Evolutionary conservation across 2,113 vertebrate genomes (phyloP), one percentile per base, ranked within the genome.

Genomic region (Charadrius vociferus): DNA sequence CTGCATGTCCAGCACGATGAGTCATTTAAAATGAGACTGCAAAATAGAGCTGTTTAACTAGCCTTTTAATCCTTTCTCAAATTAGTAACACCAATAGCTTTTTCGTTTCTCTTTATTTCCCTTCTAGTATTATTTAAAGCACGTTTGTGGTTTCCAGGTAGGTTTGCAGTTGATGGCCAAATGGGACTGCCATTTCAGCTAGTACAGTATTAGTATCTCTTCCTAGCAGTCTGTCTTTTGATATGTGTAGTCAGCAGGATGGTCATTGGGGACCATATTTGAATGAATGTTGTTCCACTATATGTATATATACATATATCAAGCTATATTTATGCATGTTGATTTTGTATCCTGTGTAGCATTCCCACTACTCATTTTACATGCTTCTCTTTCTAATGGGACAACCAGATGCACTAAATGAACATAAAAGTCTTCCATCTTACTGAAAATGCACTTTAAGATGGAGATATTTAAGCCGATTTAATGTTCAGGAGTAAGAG

Each of bases 1-100:
- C 81, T 90, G 53, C 58, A 29, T 39, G 90, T 94, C 83, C 79
- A 94, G 70, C 30, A 61, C 53, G 72, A 87, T 67, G 36, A 93
- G 80, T 91, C 94, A 90, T 88, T 95, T 94, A 96, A 93, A 93
- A 85, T 79, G 19, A 90, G 34, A 63, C 65, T 78, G 66, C 27
- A 84, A 93, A 87, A 96, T 29, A 71, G 62, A 92, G n/a, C 22
- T 77, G 30, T 93, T 95, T 67, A 62, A 73, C 49, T 55, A 47
- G 45, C 10, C 22, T 91, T 88, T 95, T 86, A 91, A 95, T 91
- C 15, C 30, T 91, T 93, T 89, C 58, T 94, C 45, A 81, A 83
- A 93, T 78, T 67, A 89, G 7, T 53, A 78, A 5, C 36, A 94
- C 20, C 23, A 66, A 34, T 27, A 75, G 39, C 20, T 90, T 80